Conservation (phyloP, 2,113 vertebrate genomes). For the Vulpes vulpes region DNA sequence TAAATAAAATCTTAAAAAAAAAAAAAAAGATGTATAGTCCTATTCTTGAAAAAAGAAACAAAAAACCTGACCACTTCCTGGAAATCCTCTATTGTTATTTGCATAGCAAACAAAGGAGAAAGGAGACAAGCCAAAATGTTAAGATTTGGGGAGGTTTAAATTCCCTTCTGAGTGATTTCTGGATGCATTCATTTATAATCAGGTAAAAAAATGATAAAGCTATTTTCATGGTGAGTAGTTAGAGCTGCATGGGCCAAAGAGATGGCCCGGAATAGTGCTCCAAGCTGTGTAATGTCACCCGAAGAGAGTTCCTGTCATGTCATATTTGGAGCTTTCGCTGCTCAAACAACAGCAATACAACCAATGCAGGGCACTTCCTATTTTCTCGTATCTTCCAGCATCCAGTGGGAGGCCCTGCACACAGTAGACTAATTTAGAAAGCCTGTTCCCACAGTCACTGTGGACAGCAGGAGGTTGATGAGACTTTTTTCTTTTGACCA, state of each 20-base stretch:
- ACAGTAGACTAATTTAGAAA: background rate
- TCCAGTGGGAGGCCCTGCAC: background rate
- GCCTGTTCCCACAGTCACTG: background rate
- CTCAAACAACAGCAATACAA: background rate
- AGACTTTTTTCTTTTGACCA: background rate
- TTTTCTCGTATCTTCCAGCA: background rate
- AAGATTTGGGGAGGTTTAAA: background rate
- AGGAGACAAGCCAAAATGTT: background rate
- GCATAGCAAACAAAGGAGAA: background rate
- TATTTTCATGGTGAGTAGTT: background rate
- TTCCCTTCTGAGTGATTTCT: background rate
- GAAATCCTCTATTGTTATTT: background rate
- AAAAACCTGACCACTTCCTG: background rate
- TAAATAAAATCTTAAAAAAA: too few relatives aligned
- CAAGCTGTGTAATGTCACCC: background rate
- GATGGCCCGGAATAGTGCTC: background rate
- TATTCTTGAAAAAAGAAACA: background rate
- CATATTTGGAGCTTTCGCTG: background rate
- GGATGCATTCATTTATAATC: background rate
- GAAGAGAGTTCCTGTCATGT: background rate
- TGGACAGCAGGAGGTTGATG: background rate
- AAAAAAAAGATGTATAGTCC: background rate
- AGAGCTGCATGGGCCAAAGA: background rate
- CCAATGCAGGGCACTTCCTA: fast-evolving
- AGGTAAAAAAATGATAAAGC: background rate